These are phyloP conservation scores for Riparia riparia DNA, from an alignment of 2,113 vertebrate species.

Conservation along the genomic window DNA sequence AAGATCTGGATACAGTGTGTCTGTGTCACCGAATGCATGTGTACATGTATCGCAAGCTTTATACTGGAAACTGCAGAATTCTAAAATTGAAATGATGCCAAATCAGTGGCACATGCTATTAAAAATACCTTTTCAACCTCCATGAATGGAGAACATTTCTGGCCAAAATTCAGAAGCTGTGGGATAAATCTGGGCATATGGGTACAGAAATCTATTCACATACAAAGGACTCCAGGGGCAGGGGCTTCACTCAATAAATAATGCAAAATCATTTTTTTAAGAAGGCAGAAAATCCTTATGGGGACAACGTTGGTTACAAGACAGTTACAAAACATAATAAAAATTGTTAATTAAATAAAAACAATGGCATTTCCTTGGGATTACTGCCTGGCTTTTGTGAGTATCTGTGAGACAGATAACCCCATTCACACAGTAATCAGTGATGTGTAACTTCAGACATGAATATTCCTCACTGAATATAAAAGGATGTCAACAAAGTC, in stretches of 20 bases:
- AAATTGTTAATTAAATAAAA: constrained; percentile 35
- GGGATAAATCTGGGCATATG: background rate
- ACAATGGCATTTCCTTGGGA: background rate
- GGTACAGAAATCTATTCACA: background rate
- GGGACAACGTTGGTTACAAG: background rate
- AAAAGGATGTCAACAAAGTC: background rate
- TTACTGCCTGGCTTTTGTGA: background rate
- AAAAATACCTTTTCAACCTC: background rate
- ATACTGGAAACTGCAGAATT: background rate
- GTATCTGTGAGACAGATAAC: background rate
- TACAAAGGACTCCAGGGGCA: background rate
- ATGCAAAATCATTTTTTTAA: background rate
- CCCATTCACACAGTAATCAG: background rate
- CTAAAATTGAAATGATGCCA: background rate
- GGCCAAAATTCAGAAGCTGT: background rate
- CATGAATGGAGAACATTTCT: background rate
- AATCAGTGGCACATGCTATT: background rate
- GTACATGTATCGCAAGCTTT: background rate
- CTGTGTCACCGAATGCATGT: background rate
- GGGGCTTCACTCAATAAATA: background rate
- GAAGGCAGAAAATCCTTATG: background rate
- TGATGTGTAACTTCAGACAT: background rate
- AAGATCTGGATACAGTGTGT: background rate
- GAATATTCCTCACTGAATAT: constrained; percentile 10
- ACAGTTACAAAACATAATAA: background rate